These are phyloP conservation scores for Tinamus major DNA, from an alignment of 2,797 vertebrate genomes.

Conservation along the genomic window DNA sequence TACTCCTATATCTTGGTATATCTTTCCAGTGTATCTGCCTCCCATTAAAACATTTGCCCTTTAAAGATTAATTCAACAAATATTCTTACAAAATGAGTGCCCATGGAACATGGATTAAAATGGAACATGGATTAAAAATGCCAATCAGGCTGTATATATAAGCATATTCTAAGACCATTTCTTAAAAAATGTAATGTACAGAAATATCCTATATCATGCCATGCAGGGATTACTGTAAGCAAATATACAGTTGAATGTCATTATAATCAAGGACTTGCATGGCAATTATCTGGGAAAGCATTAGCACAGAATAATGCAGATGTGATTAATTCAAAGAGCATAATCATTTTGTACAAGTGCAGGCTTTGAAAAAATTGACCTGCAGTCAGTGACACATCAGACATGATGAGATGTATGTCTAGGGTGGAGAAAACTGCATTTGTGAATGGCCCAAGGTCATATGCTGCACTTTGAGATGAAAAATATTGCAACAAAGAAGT, in stretches of 20 bases:
- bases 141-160: rapidly evolving
- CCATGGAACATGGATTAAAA: neutral
- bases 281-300: neutral
- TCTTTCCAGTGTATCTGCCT: neutral
- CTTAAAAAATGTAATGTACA: neutral
- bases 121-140: neutral
- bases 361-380: neutral
- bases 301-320: neutral
- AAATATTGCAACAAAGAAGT: neutral
- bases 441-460: neutral
- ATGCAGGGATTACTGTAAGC: neutral
- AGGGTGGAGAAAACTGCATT: neutral
- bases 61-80: neutral
- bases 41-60: neutral
- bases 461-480: neutral
- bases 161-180: neutral
- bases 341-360: neutral
- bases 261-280: neutral
- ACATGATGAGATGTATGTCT: neutral
- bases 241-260: neutral
- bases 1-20: neutral
- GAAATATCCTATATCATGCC: neutral
- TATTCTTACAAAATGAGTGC: neutral
- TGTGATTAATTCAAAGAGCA: neutral
- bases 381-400: neutral